Base-by-base conservation (phyloP, 2,113 vertebrate genomes). In the Tricholaema leucomelas region DNA sequence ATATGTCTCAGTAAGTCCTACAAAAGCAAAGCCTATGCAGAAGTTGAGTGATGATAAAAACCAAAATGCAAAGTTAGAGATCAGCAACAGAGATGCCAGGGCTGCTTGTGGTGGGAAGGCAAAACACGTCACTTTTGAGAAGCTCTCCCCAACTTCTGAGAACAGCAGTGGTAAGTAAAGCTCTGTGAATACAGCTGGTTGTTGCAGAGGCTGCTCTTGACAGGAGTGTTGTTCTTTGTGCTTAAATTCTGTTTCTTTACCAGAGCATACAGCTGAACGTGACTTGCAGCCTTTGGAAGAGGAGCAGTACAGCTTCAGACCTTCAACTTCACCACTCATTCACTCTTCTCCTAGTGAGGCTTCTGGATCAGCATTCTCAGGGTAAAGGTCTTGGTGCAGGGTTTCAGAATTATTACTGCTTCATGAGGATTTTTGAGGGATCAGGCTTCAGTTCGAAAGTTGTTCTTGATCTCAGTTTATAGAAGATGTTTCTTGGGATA, bases 311-410 rank as follows among this genome's bases (percentile, higher is more conserved):
- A 98, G 95, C 96, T 99, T 99, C 96, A 98, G 98, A 95, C 99
- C 98, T 31, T 99, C 99, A 67, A 98, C 98, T 38, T 98, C 98
- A 76, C 99, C 99, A 25, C 97, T 99, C 33, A 99, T 98, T 76
- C 99, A 99, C 95, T 99, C 99, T 60, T 99, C 99, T 81, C 99
- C 99, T 52, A 99, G 98, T 95, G 98, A 99, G 58, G 93, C 96
- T 52, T 98, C 98, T 55, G 96, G 92, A 92, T 81, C 98, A 90
- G 95, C 94, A 4, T 73, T 93, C 63, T 96, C 97, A 81, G 96
- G 97, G 98, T 98, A 97, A 88, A 76, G 70, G 50, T 84, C 15
- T 81, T 61, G 19, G 16, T 58, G 30, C 15, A 17, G 13, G 5
- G 55, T 60, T 5, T 70, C 50, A 69, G 23, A 44, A 48, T 36